Percentiles rank a stretch among this genome's conserved stretches.
phyloP scores from a whole-genome alignment of 2,888 invertebrate species.

The Ctena decussata region DNA sequence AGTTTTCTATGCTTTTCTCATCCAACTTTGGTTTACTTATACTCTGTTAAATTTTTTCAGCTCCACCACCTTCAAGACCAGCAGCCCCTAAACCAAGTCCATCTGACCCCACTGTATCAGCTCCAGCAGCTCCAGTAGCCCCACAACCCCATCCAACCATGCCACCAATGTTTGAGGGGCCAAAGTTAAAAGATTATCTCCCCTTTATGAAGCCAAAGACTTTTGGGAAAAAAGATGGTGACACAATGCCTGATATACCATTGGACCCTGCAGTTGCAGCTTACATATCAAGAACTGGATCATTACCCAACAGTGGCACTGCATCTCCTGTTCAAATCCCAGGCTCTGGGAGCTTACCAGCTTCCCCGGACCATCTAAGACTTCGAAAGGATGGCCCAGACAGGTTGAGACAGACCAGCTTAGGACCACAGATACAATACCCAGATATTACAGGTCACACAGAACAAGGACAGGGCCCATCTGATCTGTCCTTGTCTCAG shows the following conservation, averaged over 20 bases:
- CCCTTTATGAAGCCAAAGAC: conserved; percentile 90
- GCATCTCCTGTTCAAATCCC: conserved; percentile 67
- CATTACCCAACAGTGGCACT: conserved; percentile 59
- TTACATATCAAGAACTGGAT: conserved; percentile 44
- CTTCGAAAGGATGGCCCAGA: background rate
- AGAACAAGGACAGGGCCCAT: background rate
- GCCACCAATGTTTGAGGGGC: conserved; percentile 86
- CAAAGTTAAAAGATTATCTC: conserved; percentile 96
- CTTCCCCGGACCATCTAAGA: conserved; percentile 57
- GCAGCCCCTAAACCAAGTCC: conserved; percentile 77
- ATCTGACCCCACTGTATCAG: background rate
- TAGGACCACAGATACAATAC: background rate
- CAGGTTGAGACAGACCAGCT: conserved; percentile 2
- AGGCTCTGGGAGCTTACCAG: conserved; percentile 61
- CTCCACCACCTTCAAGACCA: conserved; percentile 76
- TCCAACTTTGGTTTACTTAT: too few species aligned
- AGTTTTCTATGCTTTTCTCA: too few species aligned
- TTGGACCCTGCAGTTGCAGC: conserved; percentile 50
- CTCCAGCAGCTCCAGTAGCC: conserved; percentile 7
- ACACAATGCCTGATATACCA: conserved; percentile 56
- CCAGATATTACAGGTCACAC: background rate
- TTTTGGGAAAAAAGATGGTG: conserved; percentile 77
- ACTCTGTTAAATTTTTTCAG: conserved; percentile 62
- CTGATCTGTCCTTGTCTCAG: background rate
- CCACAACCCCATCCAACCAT: conserved; percentile 34